Evolutionary conservation across 2,797 vertebrate species (phyloP).

Genomic region (Crenichthys baileyi): DNA sequence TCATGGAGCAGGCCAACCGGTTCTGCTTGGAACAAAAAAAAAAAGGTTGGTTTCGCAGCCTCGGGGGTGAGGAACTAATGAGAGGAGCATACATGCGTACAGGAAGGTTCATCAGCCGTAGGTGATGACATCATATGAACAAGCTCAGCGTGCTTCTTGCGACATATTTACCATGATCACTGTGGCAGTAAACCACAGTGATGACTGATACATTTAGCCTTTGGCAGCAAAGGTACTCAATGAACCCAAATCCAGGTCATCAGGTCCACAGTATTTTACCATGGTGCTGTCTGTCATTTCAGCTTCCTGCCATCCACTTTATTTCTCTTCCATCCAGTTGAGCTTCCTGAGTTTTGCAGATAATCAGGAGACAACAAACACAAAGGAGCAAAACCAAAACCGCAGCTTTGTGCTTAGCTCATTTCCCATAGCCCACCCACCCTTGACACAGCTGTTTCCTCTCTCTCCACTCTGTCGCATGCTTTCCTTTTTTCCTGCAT

Average conservation of each 20-base stretch:
- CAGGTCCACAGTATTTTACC: slow-evolving; percentile 32
- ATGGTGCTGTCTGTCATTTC: slow-evolving; percentile 17
- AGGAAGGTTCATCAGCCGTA: not conserved
- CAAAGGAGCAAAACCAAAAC: slow-evolving; percentile 22
- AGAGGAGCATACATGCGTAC: slow-evolving; percentile 7
- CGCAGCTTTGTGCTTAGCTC: slow-evolving; percentile 46
- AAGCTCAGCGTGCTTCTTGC: not conserved
- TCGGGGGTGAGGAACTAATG: slow-evolving; percentile 12
- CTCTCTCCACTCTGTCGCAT: slow-evolving; percentile 21
- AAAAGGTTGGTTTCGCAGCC: slow-evolving; percentile 41
- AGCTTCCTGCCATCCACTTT: slow-evolving; percentile 44
- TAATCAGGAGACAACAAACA: slow-evolving; percentile 30
- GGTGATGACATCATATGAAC: slow-evolving; percentile 12
- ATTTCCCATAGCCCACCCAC: slow-evolving; percentile 74
- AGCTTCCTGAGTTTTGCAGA: slow-evolving; percentile 57
- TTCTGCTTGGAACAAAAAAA: slow-evolving; percentile 33
- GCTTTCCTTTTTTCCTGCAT: slow-evolving; percentile 39
- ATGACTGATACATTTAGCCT: not conserved
- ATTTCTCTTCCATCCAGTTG: slow-evolving; percentile 38
- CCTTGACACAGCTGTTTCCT: slow-evolving; percentile 76
- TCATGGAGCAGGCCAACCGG: slow-evolving; percentile 30
- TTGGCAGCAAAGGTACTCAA: slow-evolving; percentile 19
- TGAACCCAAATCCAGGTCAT: slow-evolving; percentile 42
- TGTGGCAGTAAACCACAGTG: slow-evolving; percentile 5
- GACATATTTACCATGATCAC: not conserved